Percentiles rank a stretch among this genome's conserved stretches.
phyloP scores from a whole-genome alignment of 2,888 invertebrate genomes.

The Drosophila testacea region DNA sequence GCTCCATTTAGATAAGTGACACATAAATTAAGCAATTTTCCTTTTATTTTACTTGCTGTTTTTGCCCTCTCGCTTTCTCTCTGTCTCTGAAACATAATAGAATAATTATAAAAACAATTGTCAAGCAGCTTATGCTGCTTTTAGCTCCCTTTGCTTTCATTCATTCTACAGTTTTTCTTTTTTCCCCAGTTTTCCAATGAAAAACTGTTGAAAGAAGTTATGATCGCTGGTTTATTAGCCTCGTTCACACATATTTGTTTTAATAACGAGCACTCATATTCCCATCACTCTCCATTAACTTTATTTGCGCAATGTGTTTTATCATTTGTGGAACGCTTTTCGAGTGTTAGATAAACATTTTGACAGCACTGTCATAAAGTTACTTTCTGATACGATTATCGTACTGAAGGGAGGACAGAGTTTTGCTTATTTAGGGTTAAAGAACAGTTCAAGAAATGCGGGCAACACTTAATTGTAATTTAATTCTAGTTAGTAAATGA shows the following conservation, averaged over 20 bases:
- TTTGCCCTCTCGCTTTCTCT: conserved; percentile 14
- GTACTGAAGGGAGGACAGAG: conserved; percentile 12
- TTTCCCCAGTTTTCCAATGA: conserved; percentile 3
- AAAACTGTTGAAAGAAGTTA: conserved; percentile 35
- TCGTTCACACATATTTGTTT: conserved; percentile 32
- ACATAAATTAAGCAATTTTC: conserved; percentile 80
- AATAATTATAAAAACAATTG: conserved; percentile 79
- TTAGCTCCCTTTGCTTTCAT: conserved; percentile 6
- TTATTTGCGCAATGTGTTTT: conserved; percentile 68
- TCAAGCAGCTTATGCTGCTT: conserved; percentile 46
- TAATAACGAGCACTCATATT: conserved; percentile 12
- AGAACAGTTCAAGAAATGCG: conserved; percentile 15
- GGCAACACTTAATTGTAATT: conserved; percentile 1
- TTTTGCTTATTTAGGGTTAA: conserved; percentile 11
- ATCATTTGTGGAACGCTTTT: conserved; percentile 55
- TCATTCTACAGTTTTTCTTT: conserved; percentile 6
- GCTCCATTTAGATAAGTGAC: conserved; percentile 81
- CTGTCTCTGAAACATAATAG: conserved; percentile 41
- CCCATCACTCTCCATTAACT: conserved; percentile 50
- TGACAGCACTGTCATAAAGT: conserved; percentile 72
- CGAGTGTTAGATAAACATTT: conserved; percentile 77
- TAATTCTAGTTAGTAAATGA: conserved; percentile 15
- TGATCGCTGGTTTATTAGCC: conserved; percentile 47
- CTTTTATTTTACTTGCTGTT: conserved; percentile 56
- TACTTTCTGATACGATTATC: conserved; percentile 37